A percentile compares a stretch with the other conserved stretches of the same genome.
phyloP scores from a whole-genome alignment of 2,888 invertebrate species.

The Girardia tigrina region DNA sequence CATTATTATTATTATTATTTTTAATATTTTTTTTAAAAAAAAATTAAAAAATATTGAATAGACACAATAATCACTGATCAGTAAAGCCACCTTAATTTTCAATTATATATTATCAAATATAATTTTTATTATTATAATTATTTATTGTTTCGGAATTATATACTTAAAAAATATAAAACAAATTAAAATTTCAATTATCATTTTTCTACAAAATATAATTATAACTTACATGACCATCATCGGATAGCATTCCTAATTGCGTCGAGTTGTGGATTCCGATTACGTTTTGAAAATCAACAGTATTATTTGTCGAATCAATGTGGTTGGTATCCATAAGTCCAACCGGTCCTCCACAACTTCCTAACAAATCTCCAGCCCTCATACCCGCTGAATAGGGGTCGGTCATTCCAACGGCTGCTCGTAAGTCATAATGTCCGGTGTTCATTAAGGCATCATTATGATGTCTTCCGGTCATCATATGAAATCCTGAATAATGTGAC shows the following conservation, averaged over 20 bases:
- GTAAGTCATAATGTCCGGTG: not conserved
- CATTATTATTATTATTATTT: no score
- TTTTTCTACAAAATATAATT: not conserved
- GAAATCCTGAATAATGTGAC: not conserved
- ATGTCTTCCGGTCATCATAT: conserved; percentile 5
- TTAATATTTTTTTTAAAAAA: no score
- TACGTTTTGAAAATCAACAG: not conserved
- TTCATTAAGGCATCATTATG: conserved; percentile 18
- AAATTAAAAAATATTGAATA: no score
- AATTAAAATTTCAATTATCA: no score
- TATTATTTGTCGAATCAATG: not conserved
- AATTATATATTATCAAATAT: no score
- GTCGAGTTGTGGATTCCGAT: not conserved
- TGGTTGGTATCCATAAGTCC: conserved; percentile 13
- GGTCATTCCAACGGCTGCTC: not conserved
- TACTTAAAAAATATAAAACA: no score
- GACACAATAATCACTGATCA: no score
- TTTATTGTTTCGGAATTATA: no score
- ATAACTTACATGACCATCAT: not conserved
- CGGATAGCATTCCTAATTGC: not conserved
- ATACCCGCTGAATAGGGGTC: not conserved
- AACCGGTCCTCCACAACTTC: not conserved
- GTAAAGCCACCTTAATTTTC: no score
- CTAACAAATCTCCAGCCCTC: conserved; percentile 2
- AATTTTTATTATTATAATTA: no score